Evolutionary conservation across 2,888 invertebrate species (phyloP).

Genomic region (Temnothorax rugatulus): DNA sequence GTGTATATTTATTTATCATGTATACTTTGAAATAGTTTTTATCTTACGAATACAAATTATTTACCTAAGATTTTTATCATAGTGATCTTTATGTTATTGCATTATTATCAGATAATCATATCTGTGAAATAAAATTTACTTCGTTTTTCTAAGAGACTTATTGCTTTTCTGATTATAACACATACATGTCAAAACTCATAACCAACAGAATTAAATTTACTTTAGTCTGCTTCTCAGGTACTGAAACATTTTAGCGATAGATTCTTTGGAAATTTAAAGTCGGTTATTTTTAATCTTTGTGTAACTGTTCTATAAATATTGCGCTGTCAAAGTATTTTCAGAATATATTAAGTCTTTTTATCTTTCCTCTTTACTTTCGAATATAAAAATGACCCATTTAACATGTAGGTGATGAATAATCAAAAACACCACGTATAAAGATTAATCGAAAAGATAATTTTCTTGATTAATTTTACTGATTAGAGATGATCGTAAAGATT

Average conservation of each 20-base stretch:
- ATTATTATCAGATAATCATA: not conserved
- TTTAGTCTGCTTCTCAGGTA: not conserved
- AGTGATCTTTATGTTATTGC: not conserved
- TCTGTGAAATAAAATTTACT: not conserved
- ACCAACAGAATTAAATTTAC: not conserved
- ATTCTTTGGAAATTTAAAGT: not conserved
- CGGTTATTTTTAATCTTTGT: not conserved
- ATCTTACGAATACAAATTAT: constrained; percentile 1
- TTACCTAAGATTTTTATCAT: not conserved
- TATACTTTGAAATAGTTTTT: not conserved
- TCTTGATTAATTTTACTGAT: not conserved
- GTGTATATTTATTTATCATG: not conserved
- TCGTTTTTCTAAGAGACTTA: not conserved
- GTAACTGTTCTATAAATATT: not conserved
- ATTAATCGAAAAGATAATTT: constrained; percentile 10
- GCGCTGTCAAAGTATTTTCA: not conserved
- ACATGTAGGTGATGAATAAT: not conserved
- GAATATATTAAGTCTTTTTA: not conserved
- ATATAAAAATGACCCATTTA: not conserved
- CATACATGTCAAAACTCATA: not conserved
- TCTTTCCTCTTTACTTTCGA: not conserved
- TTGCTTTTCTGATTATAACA: not conserved
- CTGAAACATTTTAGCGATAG: not conserved
- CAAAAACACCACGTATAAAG: not conserved
- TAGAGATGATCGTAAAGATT: not conserved